phyloP scores from a whole-genome alignment of 2,888 invertebrate genomes.

The Conops quadrifasciatus region DNA sequence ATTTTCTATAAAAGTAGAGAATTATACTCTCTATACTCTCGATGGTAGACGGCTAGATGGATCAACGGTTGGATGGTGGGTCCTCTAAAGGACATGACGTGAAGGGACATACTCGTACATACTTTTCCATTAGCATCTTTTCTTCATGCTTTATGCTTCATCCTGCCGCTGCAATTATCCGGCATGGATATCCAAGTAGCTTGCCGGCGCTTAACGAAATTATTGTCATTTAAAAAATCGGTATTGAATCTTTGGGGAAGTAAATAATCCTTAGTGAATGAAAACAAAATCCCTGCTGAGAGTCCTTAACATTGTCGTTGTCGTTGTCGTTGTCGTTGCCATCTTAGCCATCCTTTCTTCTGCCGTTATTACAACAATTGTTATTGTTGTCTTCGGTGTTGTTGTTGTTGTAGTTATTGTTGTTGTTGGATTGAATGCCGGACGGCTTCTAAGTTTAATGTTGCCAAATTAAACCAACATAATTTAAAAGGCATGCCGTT shows the following conservation, averaged over 20 bases:
- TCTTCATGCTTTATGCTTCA: neutral
- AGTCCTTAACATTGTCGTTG: conserved; percentile 38
- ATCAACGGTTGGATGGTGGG: too few relatives aligned
- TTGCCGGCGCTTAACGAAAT: conserved; percentile 32
- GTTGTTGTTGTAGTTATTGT: neutral
- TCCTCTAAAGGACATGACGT: too few relatives aligned
- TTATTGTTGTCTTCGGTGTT: conserved; percentile 23
- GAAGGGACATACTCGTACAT: too few relatives aligned
- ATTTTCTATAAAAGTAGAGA: too few relatives aligned
- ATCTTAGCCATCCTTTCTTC: neutral
- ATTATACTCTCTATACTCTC: too few relatives aligned
- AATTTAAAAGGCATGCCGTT: conserved; percentile 26
- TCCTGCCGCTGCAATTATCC: conserved; percentile 20
- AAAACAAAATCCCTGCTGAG: conserved; percentile 51
- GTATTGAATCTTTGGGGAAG: conserved; percentile 60
- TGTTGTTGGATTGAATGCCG: conserved; percentile 8
- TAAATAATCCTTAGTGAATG: conserved; percentile 62
- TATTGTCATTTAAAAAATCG: conserved; percentile 46
- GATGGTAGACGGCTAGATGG: too few relatives aligned
- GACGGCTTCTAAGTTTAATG: conserved; percentile 22
- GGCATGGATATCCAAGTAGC: neutral
- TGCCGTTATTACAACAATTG: conserved; percentile 24
- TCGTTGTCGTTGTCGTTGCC: neutral
- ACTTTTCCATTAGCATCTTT: neutral
- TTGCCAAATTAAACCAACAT: conserved; percentile 36